Evolutionary conservation across 1,140 invertebrate genomes (phyloP).

Genomic region (Mya arenaria): DNA sequence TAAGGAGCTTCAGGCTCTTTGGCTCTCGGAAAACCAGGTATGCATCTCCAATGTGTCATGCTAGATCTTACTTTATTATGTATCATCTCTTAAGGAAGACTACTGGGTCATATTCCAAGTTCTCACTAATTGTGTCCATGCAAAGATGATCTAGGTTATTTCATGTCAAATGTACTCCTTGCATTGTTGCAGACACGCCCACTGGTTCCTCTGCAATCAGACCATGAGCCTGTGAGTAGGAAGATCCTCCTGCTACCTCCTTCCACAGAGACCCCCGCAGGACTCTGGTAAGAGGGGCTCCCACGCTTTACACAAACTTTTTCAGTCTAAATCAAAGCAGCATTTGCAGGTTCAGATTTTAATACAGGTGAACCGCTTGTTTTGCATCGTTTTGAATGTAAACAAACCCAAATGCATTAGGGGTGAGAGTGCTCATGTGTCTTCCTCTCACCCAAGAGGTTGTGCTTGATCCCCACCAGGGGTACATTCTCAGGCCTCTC

Average conservation of each 20-base stretch:
- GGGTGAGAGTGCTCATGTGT: too few species aligned
- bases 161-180: neutral
- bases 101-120: neutral
- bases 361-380: too few species aligned
- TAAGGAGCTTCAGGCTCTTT: conserved; percentile 92
- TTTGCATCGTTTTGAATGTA: too few species aligned
- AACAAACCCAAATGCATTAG: too few species aligned
- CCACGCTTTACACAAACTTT: too few species aligned
- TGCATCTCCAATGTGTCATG: too few species aligned
- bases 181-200: conserved; percentile 90
- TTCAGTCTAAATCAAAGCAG: too few species aligned
- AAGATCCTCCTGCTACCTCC: conserved; percentile 95
- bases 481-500: too few species aligned
- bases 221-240: conserved; percentile 90
- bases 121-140: neutral
- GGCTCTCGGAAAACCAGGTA: conserved; percentile 93
- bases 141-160: neutral
- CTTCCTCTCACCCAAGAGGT: too few species aligned
- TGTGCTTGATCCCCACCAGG: too few species aligned
- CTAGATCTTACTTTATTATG: too few species aligned
- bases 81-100: neutral
- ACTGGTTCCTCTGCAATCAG: conserved; percentile 93
- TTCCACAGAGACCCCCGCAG: conserved; percentile 86
- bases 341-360: too few species aligned
- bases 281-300: conserved; percentile 55